Conservation (phyloP, 2,797 vertebrate genomes). For the Lateolabrax maculatus region DNA sequence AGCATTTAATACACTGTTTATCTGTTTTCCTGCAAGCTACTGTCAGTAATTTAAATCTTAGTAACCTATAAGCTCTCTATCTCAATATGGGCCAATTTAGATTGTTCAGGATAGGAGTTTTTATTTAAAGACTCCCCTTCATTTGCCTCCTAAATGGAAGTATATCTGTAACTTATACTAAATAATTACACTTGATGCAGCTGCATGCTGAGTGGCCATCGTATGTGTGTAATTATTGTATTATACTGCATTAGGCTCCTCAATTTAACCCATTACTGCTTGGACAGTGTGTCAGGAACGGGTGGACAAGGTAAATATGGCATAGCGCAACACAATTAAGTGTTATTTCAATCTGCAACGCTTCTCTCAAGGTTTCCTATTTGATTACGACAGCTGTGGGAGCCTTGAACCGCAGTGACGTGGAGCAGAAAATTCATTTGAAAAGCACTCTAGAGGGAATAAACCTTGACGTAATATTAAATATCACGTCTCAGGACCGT, state of each 20-base stretch:
- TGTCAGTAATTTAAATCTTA: constrained; percentile 59
- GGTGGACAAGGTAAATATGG: constrained; percentile 72
- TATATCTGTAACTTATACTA: constrained; percentile 51
- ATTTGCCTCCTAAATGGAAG: constrained; percentile 52
- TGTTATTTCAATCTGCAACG: constrained; percentile 76
- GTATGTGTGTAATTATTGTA: constrained; percentile 72
- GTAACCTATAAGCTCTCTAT: constrained; percentile 47
- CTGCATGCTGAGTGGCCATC: constrained; percentile 35
- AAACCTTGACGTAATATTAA: constrained; percentile 76
- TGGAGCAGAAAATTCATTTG: constrained; percentile 85
- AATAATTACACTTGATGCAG: constrained; percentile 57
- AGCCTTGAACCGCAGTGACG: constrained; percentile 69
- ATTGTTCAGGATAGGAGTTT: constrained; percentile 70
- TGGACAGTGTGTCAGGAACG: constrained; percentile 67
- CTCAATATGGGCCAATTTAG: constrained; percentile 70
- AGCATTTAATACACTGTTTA: constrained; percentile 55
- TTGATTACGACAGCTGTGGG: constrained; percentile 76
- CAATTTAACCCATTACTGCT: constrained; percentile 77
- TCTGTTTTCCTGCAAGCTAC: constrained; percentile 61
- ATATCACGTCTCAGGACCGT: constrained; percentile 70
- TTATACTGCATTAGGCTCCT: constrained; percentile 75
- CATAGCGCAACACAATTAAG: constrained; percentile 76
- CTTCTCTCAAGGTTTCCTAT: constrained; percentile 73
- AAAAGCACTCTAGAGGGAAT: constrained; percentile 78
- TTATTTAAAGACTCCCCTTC: constrained; percentile 48